Conservation (phyloP, 1,140 invertebrate species). For the Drosophila yakuba region DNA sequence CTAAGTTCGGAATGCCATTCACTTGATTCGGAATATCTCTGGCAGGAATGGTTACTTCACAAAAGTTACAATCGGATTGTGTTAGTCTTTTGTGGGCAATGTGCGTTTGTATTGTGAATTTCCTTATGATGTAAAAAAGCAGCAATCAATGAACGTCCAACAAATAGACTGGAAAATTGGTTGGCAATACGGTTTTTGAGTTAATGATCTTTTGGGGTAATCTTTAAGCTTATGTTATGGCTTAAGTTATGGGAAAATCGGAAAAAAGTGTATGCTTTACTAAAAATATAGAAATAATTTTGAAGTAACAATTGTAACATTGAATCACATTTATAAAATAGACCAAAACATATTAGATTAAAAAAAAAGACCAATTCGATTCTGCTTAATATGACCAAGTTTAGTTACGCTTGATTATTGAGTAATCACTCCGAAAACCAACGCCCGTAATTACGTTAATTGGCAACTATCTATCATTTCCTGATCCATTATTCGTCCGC, state of each 20-base stretch:
- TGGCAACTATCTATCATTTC: conserved; percentile 68
- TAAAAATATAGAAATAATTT: too few relatives aligned
- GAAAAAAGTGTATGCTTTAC: too few relatives aligned
- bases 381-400: conserved; percentile 53
- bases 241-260: not conserved
- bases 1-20: conserved; percentile 43
- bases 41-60: conserved; percentile 31
- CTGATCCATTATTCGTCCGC: conserved; percentile 67
- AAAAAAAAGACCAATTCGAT: not conserved
- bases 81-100: conserved; percentile 6
- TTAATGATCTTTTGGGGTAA: conserved; percentile 40
- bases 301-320: not conserved
- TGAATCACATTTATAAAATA: too few relatives aligned
- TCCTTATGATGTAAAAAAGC: conserved; percentile 35
- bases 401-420: conserved; percentile 42
- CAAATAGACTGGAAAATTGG: conserved; percentile 36
- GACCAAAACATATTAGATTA: not conserved
- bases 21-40: conserved; percentile 30
- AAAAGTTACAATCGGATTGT: conserved; percentile 25
- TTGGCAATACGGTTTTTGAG: conserved; percentile 11
- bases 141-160: conserved; percentile 19
- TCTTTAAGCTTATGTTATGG: conserved; percentile 6
- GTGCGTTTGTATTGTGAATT: conserved; percentile 15
- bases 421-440: conserved; percentile 44
- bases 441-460: conserved; percentile 63